Evolutionary conservation across 2,113 vertebrate genomes (phyloP), one percentile per base, ranked within the genome.

Genomic region (Penelope pileata): DNA sequence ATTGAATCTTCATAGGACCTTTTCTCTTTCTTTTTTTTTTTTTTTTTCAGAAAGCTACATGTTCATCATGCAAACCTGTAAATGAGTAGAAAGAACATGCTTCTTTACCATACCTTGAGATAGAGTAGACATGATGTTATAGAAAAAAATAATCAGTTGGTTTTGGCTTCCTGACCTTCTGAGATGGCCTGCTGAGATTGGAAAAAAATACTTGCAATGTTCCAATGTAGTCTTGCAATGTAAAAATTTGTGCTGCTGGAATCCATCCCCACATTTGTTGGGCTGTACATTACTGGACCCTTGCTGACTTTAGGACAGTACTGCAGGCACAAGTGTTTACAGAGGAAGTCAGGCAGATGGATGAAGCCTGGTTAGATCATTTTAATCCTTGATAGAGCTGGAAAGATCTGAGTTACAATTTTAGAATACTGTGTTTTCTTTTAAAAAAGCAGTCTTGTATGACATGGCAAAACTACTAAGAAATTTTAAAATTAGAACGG

Each of bases 1-100:
- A 95, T 43, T 95, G 73, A 34, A 88, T 86, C 48, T 83, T 86
- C 88, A 88, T 76, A 88, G 29, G 43, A 86, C 36, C 51, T 43
- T 43, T 43, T 43, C 15, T 43, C 10, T 43, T 43, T 10, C 10
- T 43, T 43, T 53, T 29, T 51, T 51, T 51, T 51, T 53, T 53
- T 27, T 80, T 90, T 90, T 90, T 80, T 40, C 47, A 78, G 32
- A 88, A 95, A 88, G 26, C 43, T 78, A 23, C 1, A 2, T 30
- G 64, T 91, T 94, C 75, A 40, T 81, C 72, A 67, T 67, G 47
- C 43, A 75, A 86, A 81, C 51, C 12, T 50, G 64, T 68, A 88
- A 88, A 70, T 27, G 64, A 83, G 51, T 47, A 78, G 16, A 75
- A 81, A 27, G 50, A 90, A 60, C 63, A 59, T 30, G 21, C 27